Evolutionary conservation across 2,797 vertebrate genomes (phyloP).

Genomic region (Gouania willdenowi): DNA sequence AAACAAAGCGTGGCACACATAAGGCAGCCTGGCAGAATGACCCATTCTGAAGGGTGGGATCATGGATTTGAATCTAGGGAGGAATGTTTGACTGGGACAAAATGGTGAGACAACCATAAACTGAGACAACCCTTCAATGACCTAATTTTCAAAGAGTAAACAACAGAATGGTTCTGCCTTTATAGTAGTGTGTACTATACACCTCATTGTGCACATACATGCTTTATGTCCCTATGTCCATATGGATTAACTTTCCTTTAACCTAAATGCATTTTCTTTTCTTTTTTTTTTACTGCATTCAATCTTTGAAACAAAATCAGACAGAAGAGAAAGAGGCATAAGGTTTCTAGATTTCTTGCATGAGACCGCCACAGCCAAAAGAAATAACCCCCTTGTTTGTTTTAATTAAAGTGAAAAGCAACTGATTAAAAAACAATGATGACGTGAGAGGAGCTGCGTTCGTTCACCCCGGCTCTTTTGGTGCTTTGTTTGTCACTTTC

Average conservation of each 20-base stretch:
- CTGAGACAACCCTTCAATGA: slow-evolving; percentile 25
- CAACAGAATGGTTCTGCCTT: slow-evolving; percentile 9
- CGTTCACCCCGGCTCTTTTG: slow-evolving; percentile 29
- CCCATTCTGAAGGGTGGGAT: slow-evolving; percentile 7
- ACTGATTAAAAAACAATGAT: slow-evolving; percentile 65
- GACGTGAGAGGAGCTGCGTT: slow-evolving; percentile 52
- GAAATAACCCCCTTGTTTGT: slow-evolving; percentile 81
- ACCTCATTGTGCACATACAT: too few relatives aligned
- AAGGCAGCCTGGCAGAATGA: slow-evolving; percentile 14
- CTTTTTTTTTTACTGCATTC: too few relatives aligned
- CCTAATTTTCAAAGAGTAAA: slow-evolving; percentile 29
- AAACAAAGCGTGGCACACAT: background rate
- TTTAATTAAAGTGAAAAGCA: slow-evolving; percentile 76
- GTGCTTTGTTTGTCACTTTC: slow-evolving; percentile 19
- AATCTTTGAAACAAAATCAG: slow-evolving; percentile 13
- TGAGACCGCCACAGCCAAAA: slow-evolving; percentile 83
- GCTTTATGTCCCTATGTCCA: too few relatives aligned
- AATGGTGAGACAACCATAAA: slow-evolving; percentile 27
- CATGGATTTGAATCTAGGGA: slow-evolving; percentile 14
- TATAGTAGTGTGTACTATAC: background rate
- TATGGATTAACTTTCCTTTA: too few relatives aligned
- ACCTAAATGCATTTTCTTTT: too few relatives aligned
- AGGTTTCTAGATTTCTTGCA: slow-evolving; percentile 58
- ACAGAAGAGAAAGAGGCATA: slow-evolving; percentile 50
- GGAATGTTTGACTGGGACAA: slow-evolving; percentile 22